Conservation (phyloP, 1,140 invertebrate species). For the Drosophila triauraria region DNA sequence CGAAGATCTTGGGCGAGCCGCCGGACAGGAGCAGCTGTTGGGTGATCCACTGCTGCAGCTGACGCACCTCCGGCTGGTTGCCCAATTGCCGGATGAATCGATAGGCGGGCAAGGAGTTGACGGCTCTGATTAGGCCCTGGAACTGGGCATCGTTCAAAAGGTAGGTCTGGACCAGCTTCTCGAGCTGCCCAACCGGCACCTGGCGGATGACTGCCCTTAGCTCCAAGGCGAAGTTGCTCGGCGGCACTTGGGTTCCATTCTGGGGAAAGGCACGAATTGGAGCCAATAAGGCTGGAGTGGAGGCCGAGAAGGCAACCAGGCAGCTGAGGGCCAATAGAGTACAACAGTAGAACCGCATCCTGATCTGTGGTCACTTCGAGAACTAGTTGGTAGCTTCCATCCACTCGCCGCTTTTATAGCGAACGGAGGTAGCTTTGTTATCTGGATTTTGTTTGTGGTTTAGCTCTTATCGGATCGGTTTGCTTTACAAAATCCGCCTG, state of each 20-base stretch:
- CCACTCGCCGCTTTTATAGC: constrained; percentile 35
- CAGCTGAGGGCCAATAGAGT: constrained; percentile 38
- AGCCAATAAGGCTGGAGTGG: constrained; percentile 13
- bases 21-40: constrained; percentile 63
- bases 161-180: constrained; percentile 65
- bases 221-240: constrained; percentile 62
- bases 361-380: constrained; percentile 8
- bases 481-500: constrained; percentile 27
- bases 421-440: background rate
- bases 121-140: constrained; percentile 59
- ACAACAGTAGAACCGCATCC: constrained; percentile 25
- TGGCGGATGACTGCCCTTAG: constrained; percentile 40
- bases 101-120: constrained; percentile 61
- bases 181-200: constrained; percentile 54
- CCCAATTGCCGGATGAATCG: constrained; percentile 47
- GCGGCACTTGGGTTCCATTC: background rate
- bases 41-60: constrained; percentile 57
- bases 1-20: constrained; percentile 60
- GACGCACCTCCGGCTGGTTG: constrained; percentile 66
- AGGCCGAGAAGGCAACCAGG: constrained; percentile 13
- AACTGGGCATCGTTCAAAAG: constrained; percentile 72
- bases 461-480: constrained; percentile 40
- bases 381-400: constrained; percentile 8
- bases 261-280: background rate
- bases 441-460: constrained; percentile 32